Percentiles rank a stretch among this genome's conserved stretches.
These are phyloP conservation scores for Melangyna quadrimaculata DNA, from an alignment of 2,888 invertebrate species.

Conservation along the genomic window DNA sequence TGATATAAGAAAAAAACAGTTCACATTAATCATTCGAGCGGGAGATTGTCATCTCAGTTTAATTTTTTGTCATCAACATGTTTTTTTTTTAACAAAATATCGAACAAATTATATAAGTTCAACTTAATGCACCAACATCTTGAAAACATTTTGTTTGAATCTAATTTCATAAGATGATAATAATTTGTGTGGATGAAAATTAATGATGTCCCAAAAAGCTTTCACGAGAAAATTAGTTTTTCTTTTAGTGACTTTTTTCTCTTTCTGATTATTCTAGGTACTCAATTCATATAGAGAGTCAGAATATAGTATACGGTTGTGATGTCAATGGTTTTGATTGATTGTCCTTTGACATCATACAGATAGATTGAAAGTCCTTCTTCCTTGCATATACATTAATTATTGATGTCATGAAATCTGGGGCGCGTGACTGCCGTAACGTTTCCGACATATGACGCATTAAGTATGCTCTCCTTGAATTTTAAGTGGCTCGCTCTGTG, in stretches of 20 bases:
- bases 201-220: constrained; percentile 57
- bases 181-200: constrained; percentile 37
- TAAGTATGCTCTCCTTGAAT: constrained; percentile 64
- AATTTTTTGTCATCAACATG: constrained; percentile 24
- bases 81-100: not conserved
- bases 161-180: constrained; percentile 11
- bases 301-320: not conserved
- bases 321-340: constrained; percentile 63
- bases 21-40: constrained; percentile 57
- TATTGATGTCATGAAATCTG: constrained; percentile 72
- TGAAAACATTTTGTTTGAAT: constrained; percentile 12
- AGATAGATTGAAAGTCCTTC: not conserved
- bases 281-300: not conserved
- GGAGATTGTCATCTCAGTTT: constrained; percentile 55
- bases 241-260: constrained; percentile 32
- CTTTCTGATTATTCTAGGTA: constrained; percentile 18
- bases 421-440: constrained; percentile 71
- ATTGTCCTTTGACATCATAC: constrained; percentile 54
- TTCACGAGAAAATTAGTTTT: constrained; percentile 63
- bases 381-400: constrained; percentile 52
- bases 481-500: constrained; percentile 40
- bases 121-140: not conserved
- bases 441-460: constrained; percentile 71
- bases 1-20: not conserved
- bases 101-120: not conserved